Percentiles rank a stretch among this genome's conserved stretches.
Conservation (phyloP, 92 coral and sea anemone genomes). For the Zoanthus sociatus region DNA sequence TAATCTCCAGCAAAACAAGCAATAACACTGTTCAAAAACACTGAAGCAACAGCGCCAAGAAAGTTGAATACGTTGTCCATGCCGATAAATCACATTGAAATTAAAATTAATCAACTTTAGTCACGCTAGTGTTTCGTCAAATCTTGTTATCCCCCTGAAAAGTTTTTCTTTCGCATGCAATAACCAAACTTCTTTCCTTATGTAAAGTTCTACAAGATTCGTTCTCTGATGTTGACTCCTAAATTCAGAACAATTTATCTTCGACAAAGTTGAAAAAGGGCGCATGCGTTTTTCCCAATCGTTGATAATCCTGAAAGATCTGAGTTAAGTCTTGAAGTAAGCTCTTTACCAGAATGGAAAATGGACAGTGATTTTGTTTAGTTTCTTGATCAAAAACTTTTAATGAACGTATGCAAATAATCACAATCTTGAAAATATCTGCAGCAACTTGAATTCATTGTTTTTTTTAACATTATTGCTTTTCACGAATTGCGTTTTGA, state of each 20-base stretch:
- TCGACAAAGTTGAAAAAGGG: conserved; percentile 9
- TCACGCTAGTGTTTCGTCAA: not conserved
- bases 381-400: not conserved
- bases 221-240: not conserved
- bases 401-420: not conserved
- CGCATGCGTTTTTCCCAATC: conserved; percentile 1
- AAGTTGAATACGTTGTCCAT: not conserved
- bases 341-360: not conserved
- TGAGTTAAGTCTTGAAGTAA: not conserved
- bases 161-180: not conserved
- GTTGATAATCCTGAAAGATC: not conserved
- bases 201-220: not conserved
- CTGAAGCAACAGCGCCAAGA: not conserved
- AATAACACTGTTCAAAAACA: not conserved
- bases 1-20: conserved; percentile 10
- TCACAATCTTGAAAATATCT: not conserved
- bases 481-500: not conserved
- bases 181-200: not conserved
- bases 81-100: too few species aligned
- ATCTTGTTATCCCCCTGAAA: not conserved
- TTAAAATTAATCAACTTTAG: not conserved
- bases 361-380: not conserved
- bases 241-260: not conserved
- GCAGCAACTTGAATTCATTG: not conserved
- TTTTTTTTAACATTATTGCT: not conserved